Base-by-base conservation (phyloP, 2,888 invertebrate species). In the Biston betularia region DNA sequence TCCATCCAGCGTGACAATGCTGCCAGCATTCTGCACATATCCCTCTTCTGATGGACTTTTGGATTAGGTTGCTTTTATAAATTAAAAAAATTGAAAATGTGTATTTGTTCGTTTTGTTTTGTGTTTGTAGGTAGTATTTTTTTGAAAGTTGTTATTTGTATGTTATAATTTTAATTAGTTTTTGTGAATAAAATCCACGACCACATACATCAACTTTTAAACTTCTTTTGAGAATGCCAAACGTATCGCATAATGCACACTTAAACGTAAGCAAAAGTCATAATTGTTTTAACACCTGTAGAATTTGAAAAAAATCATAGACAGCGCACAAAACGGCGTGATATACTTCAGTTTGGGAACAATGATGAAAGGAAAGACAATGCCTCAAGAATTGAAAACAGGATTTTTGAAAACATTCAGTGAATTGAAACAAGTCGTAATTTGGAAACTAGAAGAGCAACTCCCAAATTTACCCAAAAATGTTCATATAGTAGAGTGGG, bases 321-420 rank as follows among this genome's bases (percentile, higher is more conserved):
- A 89, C 45, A 79, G 79, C 40, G 75, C 90, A 0, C 78, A 80
- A 35, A 59, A 89, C 15, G 89, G 90, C 0, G 84, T 88, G 0
- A 86, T 90, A 58, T 90, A 88, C 73, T 89, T 90, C 68, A 89
- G 89, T 59, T 81, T 90, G 82, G 90, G 90, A 34, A 83, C 88
- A 0, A 84, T 83, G 60, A 77, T 83, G 60, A 81, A 82, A 65
- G 84, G 86, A 34, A 77, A 76, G 58, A 77, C 83, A 24, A 76
- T 89, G 63, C 84, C 89, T 0, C 76, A 75, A 0, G 45, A 76
- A 11, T 58, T 89, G 57, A 81, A 79, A 0, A 68, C 69, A 0
- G 80, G 74, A 1, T 71, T 92, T 0, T 60, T 90, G 1, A 74
- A 83, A 15, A 69, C 86, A 56, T 88, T 90, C 56, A 78, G 82